A percentile compares a stretch with the other conserved stretches of the same genome.
phyloP scores from a whole-genome alignment of 1,140 invertebrate genomes.

The Pseudomyrmex gracilis region DNA sequence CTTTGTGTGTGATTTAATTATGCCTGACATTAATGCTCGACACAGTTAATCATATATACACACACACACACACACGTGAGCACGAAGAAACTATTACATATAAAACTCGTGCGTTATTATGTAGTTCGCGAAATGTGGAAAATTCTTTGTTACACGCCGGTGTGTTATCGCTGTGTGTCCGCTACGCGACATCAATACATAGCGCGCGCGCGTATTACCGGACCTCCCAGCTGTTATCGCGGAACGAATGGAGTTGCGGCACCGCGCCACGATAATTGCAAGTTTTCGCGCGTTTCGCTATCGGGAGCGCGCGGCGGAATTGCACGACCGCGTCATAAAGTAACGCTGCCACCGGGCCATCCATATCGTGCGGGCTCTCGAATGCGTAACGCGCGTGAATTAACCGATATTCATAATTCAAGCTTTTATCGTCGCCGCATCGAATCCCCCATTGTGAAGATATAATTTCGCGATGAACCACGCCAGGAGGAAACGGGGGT shows the following conservation, averaged over 20 bases:
- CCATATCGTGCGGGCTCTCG: constrained; percentile 24
- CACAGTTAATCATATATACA: too few species aligned
- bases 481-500: constrained; percentile 52
- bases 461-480: constrained; percentile 75
- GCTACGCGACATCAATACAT: neutral
- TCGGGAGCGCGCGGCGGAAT: constrained; percentile 17
- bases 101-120: neutral
- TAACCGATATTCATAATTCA: constrained; percentile 81
- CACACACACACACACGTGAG: neutral
- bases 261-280: constrained; percentile 34
- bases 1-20: constrained; percentile 5
- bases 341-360: constrained; percentile 6
- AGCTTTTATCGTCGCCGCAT: constrained; percentile 77
- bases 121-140: neutral
- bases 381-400: constrained; percentile 69
- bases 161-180: constrained; percentile 6
- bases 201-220: neutral
- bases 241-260: constrained; percentile 44
- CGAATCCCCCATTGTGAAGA: constrained; percentile 77
- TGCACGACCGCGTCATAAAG: constrained; percentile 47
- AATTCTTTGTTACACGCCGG: constrained; percentile 2
- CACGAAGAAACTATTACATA: neutral
- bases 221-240: constrained; percentile 27
- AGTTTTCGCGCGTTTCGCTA: constrained; percentile 64
- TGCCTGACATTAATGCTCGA: too few species aligned